Conservation (phyloP, 2,113 vertebrate species). For the Nycticorax nycticorax region DNA sequence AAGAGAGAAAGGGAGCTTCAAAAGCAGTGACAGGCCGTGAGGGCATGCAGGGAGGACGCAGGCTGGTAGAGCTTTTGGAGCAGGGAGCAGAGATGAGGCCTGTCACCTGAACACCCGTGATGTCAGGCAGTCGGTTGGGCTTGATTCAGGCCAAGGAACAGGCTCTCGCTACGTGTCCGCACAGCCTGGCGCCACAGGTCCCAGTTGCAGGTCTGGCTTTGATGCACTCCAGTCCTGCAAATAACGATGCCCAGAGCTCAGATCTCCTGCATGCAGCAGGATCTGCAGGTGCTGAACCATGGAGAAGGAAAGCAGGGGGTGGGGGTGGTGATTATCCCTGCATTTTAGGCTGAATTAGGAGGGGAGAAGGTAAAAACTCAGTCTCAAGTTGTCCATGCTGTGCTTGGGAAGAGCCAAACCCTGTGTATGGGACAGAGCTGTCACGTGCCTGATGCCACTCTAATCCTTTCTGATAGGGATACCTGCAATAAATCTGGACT, state of each 20-base stretch:
- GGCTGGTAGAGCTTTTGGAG: neutral
- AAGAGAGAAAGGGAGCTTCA: neutral
- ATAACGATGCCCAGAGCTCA: neutral
- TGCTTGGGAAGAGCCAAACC: neutral
- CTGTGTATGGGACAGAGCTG: neutral
- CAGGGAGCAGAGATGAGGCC: neutral
- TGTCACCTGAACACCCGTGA: neutral
- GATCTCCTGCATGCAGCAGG: neutral
- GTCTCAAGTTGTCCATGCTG: neutral
- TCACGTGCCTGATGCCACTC: neutral
- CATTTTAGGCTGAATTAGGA: neutral
- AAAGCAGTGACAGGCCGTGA: neutral
- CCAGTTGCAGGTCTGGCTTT: neutral
- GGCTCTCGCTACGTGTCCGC: accelerated
- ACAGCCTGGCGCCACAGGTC: neutral
- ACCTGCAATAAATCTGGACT: neutral
- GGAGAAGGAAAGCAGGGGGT: neutral
- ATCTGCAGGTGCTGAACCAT: neutral
- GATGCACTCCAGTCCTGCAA: neutral
- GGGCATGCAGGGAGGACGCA: neutral
- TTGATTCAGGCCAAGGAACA: neutral
- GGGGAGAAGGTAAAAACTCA: neutral
- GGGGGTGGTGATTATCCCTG: neutral
- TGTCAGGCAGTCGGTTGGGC: neutral
- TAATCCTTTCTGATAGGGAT: neutral